Evolutionary conservation across 2,888 invertebrate genomes (phyloP), one percentile per base, ranked within the genome.

Genomic region (Coronaproctus castanopsis): DNA sequence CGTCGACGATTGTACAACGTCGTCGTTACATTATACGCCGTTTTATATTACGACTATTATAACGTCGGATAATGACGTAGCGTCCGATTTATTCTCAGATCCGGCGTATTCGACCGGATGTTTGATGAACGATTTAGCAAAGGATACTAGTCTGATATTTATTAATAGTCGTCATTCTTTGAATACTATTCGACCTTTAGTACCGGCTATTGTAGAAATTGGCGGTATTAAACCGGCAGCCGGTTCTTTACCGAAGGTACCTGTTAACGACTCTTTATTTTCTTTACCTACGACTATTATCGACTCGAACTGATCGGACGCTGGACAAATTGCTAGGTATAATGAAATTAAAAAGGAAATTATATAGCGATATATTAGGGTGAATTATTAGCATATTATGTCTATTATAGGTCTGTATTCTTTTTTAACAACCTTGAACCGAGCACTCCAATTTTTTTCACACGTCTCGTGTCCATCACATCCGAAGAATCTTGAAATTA

Each of bases 171-270:
- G 56, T 55, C 24, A 20, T 21, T 50, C 21, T 5, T n/a, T 59
- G 18, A 59, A 36, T 23, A 1, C 24, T 10, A 48, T 52, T 2
- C 54, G 36, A 1, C 59, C 59, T 2, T 21, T 55, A 19, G 59
- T 59, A 10, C 59, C 59, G 1, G 59, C 24, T 51, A 36, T 55
- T 8, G 55, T 55, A 18, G 21, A 55, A 21, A 55, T 59, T 52
- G 55, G 23, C 3, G 59, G 59, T 8, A 52, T 55, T 3, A 55
- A 22, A 23, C 52, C 52, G 19, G 36, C 5, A 8, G 24, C 22
- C 23, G n/a, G 18, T 2, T 2, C 48, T 18, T 22, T 56, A 49
- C 56, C 56, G 10, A 49, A 48, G 56, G 56, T 56, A 21, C 10
- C 49, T 55, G 18, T 10, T n/a, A n/a, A 48, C n/a, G n/a, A n/a